Percentiles rank a stretch among this genome's conserved stretches.
phyloP scores from a whole-genome alignment of 2,888 invertebrate genomes.

The Polia nebulosa region DNA sequence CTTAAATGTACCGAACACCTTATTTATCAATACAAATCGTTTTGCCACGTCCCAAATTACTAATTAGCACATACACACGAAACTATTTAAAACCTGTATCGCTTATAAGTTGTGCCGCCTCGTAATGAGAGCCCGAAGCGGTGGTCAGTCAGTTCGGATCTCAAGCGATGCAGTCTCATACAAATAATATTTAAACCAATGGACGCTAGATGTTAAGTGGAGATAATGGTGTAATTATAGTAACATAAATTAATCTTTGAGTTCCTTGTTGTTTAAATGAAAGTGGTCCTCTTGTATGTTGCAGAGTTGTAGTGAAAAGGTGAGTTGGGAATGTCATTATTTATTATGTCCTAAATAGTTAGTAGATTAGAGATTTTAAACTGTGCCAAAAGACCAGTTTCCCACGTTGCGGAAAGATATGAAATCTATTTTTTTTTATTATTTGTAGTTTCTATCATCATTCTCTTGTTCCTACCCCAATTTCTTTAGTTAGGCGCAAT shows the following conservation, averaged over 20 bases:
- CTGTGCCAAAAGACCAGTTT: too few species aligned
- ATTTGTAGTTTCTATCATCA: too few species aligned
- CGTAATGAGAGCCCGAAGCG: conserved; percentile 59
- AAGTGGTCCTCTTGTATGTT: conserved; percentile 11
- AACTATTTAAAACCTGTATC: conserved; percentile 12
- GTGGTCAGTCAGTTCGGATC: conserved; percentile 54
- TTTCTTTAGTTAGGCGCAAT: too few species aligned
- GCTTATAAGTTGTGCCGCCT: conserved; percentile 42
- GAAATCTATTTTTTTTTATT: too few species aligned
- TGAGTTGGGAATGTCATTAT: not conserved
- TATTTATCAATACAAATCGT: not conserved
- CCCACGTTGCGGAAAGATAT: too few species aligned
- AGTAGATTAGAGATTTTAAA: not conserved
- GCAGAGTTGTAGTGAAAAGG: not conserved
- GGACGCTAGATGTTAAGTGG: conserved; percentile 43
- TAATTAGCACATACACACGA: not conserved
- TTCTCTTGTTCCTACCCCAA: too few species aligned
- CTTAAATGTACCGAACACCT: not conserved
- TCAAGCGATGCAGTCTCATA: conserved; percentile 37
- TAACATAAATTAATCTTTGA: conserved; percentile 54
- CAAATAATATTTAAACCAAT: conserved; percentile 56
- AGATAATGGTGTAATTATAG: conserved; percentile 62
- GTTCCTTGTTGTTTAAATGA: conserved; percentile 42
- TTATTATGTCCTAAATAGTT: not conserved
- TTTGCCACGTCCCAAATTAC: conserved; percentile 8